Conservation (phyloP, 2,797 vertebrate species). For the Eulemur coronatus region DNA sequence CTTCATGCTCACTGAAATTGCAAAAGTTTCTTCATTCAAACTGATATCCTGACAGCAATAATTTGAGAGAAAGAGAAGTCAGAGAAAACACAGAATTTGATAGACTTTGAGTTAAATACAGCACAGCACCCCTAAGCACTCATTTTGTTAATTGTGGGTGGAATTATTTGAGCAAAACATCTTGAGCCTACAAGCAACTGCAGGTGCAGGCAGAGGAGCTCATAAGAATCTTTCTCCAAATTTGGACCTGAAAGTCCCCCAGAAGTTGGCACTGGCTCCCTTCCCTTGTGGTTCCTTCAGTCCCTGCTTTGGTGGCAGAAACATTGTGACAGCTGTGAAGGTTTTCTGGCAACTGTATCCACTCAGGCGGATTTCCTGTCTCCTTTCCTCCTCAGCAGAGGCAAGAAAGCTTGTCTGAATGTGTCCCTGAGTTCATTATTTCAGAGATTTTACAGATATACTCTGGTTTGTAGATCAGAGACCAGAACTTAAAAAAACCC, state of each 20-base stretch:
- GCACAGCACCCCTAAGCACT: background rate
- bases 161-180: slow-evolving; percentile 65
- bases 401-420: background rate
- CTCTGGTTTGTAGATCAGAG: background rate
- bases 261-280: background rate
- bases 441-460: background rate
- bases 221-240: background rate
- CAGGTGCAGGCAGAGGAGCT: background rate
- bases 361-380: background rate
- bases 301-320: background rate
- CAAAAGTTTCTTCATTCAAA: background rate
- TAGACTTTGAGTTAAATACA: slow-evolving; percentile 37
- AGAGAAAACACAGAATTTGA: background rate
- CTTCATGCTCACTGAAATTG: background rate
- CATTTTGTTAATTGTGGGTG: slow-evolving; percentile 47
- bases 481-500: background rate
- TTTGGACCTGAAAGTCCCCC: background rate
- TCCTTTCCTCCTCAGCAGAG: background rate
- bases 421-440: background rate
- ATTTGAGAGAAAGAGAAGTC: background rate
- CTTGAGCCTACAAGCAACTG: slow-evolving; percentile 7
- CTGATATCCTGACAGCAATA: slow-evolving; percentile 19
- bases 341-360: background rate
- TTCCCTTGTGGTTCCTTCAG: background rate
- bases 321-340: background rate